These are phyloP conservation scores for Leuciscus idus DNA, from an alignment of 2,113 vertebrate species.

Conservation along the genomic window DNA sequence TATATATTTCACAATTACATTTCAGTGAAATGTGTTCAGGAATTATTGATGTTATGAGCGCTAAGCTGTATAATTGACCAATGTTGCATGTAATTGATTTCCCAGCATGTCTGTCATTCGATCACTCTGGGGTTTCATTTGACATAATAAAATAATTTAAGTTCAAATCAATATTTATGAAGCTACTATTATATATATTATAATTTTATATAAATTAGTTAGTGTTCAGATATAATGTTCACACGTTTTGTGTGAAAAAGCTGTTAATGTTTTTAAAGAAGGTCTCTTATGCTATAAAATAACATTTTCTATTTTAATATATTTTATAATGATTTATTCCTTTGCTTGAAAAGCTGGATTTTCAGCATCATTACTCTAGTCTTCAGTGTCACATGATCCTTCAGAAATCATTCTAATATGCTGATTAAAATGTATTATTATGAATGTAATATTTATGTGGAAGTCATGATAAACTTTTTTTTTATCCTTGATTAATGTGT, in stretches of 20 bases:
- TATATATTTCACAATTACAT: neutral
- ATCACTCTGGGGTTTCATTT: neutral
- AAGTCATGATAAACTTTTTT: neutral
- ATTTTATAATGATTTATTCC: neutral
- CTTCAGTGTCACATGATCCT: neutral
- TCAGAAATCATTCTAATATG: neutral
- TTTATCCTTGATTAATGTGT: neutral
- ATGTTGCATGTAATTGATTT: neutral
- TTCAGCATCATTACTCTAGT: neutral
- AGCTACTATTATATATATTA: neutral
- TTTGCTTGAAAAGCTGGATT: neutral
- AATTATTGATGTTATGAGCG: neutral
- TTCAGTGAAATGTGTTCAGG: neutral
- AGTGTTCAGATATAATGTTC: too few relatives aligned
- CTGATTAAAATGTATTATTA: neutral
- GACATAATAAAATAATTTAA: neutral
- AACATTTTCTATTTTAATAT: too few relatives aligned
- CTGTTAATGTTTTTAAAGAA: too few relatives aligned
- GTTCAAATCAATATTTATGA: neutral
- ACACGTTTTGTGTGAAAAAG: too few relatives aligned
- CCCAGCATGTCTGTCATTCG: neutral
- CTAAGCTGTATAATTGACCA: neutral
- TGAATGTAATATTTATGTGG: neutral
- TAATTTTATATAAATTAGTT: too few relatives aligned
- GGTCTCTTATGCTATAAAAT: too few relatives aligned